phyloP scores from a whole-genome alignment of 37 sponge, comb jelly and placozoan genomes.

The Trichoplax adhaerens region DNA sequence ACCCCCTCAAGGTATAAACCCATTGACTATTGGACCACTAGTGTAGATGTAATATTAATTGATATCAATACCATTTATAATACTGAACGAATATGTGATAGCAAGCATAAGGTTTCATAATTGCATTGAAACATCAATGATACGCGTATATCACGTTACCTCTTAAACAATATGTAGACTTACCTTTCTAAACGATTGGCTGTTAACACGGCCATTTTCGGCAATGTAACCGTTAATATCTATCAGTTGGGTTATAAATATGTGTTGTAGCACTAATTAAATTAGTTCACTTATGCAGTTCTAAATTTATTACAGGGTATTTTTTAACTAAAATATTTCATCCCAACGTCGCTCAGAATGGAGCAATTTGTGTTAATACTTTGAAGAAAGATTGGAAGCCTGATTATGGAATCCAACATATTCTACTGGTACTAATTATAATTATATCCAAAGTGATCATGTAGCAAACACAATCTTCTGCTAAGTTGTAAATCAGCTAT shows the following conservation, averaged over 20 bases:
- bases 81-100: too few relatives aligned
- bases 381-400: constrained; percentile 97
- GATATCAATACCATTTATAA: not conserved
- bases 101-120: too few relatives aligned
- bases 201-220: too few relatives aligned
- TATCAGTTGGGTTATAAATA: too few relatives aligned
- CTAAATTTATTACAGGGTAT: constrained; percentile 36
- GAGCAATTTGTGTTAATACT: constrained; percentile 98
- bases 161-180: too few relatives aligned
- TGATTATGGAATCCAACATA: constrained; percentile 75
- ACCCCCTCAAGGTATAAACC: constrained; percentile 71
- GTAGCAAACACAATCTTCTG: too few relatives aligned
- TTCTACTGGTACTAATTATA: constrained; percentile 50
- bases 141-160: too few relatives aligned
- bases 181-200: too few relatives aligned
- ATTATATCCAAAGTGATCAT: not conserved
- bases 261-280: not conserved
- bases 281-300: not conserved
- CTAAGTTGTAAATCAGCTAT: too few relatives aligned
- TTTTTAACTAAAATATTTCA: constrained; percentile 95
- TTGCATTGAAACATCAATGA: too few relatives aligned
- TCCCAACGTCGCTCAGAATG: constrained; percentile 89
- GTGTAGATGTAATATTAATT: not conserved
- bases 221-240: too few relatives aligned
- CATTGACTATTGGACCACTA: not conserved